These are phyloP conservation scores for Rhagoletis zephyria DNA, from an alignment of 1,140 invertebrate genomes.

Conservation along the genomic window DNA sequence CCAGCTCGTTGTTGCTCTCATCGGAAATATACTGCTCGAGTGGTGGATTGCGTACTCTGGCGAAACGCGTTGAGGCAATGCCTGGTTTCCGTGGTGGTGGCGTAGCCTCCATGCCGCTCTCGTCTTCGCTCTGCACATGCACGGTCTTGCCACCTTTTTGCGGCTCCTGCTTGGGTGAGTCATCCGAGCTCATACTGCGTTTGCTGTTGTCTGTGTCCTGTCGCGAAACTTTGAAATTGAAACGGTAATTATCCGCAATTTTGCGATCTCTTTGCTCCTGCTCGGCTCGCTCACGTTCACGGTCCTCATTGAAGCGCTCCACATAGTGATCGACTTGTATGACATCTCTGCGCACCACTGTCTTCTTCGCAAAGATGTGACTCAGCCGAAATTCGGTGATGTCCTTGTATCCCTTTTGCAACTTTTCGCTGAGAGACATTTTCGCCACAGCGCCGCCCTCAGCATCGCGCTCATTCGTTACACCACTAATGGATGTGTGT, in stretches of 20 bases:
- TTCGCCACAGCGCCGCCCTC: slow-evolving; percentile 10
- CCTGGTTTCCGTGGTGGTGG: slow-evolving; percentile 61
- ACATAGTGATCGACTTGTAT: slow-evolving; percentile 68
- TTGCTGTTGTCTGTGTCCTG: slow-evolving; percentile 61
- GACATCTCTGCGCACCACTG: slow-evolving; percentile 61
- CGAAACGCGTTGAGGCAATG: slow-evolving; percentile 65
- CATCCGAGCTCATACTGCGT: slow-evolving; percentile 17
- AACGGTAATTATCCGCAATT: slow-evolving; percentile 68
- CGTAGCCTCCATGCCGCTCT: slow-evolving; percentile 64
- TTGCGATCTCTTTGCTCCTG: slow-evolving; percentile 61
- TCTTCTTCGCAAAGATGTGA: slow-evolving; percentile 68
- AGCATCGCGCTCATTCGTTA: background rate
- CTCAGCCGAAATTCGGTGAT: slow-evolving; percentile 67
- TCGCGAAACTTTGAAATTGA: slow-evolving; percentile 63
- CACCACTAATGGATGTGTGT: background rate
- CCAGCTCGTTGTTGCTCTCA: slow-evolving; percentile 45
- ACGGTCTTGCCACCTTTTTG: background rate
- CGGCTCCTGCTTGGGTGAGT: background rate
- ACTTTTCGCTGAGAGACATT: slow-evolving; percentile 60
- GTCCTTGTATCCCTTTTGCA: slow-evolving; percentile 68
- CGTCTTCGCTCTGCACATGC: slow-evolving; percentile 62
- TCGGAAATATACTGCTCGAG: slow-evolving; percentile 54
- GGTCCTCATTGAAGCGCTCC: slow-evolving; percentile 66
- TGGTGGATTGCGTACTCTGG: slow-evolving; percentile 65
- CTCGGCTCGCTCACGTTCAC: slow-evolving; percentile 59